phyloP scores from a whole-genome alignment of 1,140 invertebrate genomes.

The Trachymyrmex cornetzi region DNA sequence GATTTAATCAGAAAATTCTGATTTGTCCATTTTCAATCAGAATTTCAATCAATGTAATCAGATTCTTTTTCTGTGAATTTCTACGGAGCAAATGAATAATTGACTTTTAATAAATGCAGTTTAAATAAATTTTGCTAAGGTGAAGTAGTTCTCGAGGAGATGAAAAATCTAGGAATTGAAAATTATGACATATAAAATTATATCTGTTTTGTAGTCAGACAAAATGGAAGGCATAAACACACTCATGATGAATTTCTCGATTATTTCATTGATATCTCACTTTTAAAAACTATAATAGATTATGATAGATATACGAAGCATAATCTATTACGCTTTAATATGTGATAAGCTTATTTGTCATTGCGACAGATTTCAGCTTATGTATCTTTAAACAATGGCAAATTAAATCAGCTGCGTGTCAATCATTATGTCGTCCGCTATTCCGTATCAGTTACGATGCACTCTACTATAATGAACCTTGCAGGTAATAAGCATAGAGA shows the following conservation, averaged over 20 bases:
- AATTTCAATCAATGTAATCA: no score
- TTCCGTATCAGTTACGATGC: conserved; percentile 26
- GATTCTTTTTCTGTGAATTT: background rate
- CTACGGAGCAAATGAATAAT: background rate
- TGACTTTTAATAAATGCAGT: background rate
- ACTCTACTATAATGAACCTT: conserved; percentile 34
- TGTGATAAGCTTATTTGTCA: conserved; percentile 35
- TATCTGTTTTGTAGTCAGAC: background rate
- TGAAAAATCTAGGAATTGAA: background rate
- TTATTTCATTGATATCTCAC: conserved; percentile 1
- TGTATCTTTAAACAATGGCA: conserved; percentile 29
- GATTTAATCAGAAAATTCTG: no score
- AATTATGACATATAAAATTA: conserved; percentile 11
- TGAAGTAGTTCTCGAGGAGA: background rate
- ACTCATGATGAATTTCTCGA: background rate
- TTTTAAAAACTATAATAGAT: conserved; percentile 31
- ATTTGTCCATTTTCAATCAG: no score
- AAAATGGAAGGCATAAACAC: background rate
- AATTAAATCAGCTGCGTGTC: conserved; percentile 37
- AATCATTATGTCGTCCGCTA: conserved; percentile 38
- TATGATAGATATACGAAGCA: conserved; percentile 33
- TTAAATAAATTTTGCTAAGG: conserved; percentile 16
- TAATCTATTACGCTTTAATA: conserved; percentile 1
- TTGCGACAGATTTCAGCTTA: conserved; percentile 9
- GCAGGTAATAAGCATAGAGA: conserved; percentile 17